Conservation (phyloP, 35 echinoderm and acorn worm species). For the Heliocidaris erythrogramma region DNA sequence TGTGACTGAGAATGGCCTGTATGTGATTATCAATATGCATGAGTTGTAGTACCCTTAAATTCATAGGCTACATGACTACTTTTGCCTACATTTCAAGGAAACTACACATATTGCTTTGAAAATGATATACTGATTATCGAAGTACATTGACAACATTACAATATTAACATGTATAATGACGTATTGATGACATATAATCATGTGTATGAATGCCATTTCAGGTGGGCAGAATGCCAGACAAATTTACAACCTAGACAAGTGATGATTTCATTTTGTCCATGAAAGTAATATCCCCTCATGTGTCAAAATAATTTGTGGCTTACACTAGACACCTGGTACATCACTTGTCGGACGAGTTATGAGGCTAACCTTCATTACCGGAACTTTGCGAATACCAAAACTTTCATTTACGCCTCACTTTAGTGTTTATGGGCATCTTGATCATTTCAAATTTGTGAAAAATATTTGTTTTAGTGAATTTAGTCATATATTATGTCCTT, state of each 20-base stretch:
- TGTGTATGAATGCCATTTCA: not conserved
- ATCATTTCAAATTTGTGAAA: not conserved
- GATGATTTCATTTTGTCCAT: constrained; percentile 18
- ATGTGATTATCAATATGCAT: too few species aligned
- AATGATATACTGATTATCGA: too few species aligned
- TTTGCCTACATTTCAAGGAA: too few species aligned
- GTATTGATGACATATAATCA: not conserved
- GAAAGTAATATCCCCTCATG: not conserved
- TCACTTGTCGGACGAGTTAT: not conserved
- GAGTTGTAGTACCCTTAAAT: too few species aligned
- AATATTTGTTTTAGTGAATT: not conserved
- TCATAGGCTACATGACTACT: too few species aligned
- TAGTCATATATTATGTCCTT: not conserved
- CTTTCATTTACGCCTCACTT: not conserved
- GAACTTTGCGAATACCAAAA: not conserved
- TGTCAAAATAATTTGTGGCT: not conserved
- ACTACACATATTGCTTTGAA: too few species aligned
- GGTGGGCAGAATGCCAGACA: not conserved
- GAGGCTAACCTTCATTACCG: not conserved
- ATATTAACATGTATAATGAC: not conserved
- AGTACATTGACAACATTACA: not conserved
- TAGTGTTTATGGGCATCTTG: not conserved
- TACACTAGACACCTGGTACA: not conserved
- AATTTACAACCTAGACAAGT: not conserved
- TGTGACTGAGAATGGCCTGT: too few species aligned